phyloP scores from a whole-genome alignment of 2,113 vertebrate species.

The Danio rerio region DNA sequence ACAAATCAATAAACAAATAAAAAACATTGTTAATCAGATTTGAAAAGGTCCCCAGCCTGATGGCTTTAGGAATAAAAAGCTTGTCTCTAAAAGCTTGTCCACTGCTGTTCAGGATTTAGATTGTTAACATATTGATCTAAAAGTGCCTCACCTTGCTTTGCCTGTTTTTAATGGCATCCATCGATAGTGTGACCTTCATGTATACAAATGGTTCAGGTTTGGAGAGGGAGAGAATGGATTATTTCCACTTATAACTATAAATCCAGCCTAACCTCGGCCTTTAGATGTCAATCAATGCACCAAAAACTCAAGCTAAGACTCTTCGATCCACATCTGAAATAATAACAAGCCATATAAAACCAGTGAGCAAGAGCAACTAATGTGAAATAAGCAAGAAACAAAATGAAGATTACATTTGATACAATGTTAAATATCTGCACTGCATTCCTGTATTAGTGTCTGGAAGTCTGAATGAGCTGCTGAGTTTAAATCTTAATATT shows the following conservation, averaged over 20 bases:
- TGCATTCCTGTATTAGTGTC: background rate
- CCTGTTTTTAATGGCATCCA: constrained; percentile 74
- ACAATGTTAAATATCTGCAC: background rate
- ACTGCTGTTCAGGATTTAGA: constrained; percentile 59
- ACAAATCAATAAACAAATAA: too few species aligned
- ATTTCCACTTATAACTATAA: constrained; percentile 74
- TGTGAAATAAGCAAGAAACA: constrained; percentile 15
- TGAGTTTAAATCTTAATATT: too few species aligned
- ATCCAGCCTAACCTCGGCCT: constrained; percentile 70
- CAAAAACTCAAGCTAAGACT: constrained; percentile 66
- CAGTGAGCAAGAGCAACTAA: constrained; percentile 30
- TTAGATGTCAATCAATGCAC: constrained; percentile 71
- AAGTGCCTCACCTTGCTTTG: constrained; percentile 74
- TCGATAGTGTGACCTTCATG: constrained; percentile 79
- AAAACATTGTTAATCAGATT: background rate
- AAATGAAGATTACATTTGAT: background rate
- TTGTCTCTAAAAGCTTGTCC: constrained; percentile 25
- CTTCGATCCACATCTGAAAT: constrained; percentile 67
- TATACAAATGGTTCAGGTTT: constrained; percentile 75
- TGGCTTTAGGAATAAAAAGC: constrained; percentile 41
- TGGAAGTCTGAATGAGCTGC: background rate
- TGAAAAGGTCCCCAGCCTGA: background rate
- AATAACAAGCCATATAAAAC: constrained; percentile 61
- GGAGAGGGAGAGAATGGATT: constrained; percentile 72
- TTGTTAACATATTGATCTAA: constrained; percentile 72